These are phyloP conservation scores for Drosophila nr. perissopoda DNA, from an alignment of 2,888 invertebrate genomes.

Conservation along the genomic window DNA sequence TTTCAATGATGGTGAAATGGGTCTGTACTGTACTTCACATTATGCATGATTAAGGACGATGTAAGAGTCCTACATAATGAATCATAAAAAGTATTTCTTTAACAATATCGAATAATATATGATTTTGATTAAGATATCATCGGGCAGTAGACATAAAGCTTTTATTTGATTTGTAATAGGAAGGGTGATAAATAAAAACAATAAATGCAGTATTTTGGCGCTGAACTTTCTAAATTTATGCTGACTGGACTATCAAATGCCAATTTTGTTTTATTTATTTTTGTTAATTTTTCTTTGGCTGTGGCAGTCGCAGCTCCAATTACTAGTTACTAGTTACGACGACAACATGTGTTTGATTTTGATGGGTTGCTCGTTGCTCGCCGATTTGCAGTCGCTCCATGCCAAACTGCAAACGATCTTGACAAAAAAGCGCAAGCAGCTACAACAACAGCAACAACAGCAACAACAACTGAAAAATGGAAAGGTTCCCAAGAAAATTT, in stretches of 20 bases:
- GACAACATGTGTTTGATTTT: constrained; percentile 62
- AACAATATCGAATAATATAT: background rate
- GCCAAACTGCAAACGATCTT: constrained; percentile 47
- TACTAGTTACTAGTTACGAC: constrained; percentile 26
- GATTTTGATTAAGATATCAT: background rate
- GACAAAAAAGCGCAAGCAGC: constrained; percentile 49
- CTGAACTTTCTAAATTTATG: constrained; percentile 1
- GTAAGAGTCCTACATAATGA: background rate
- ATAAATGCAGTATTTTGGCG: background rate
- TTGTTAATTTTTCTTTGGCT: background rate
- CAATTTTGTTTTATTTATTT: constrained; percentile 1
- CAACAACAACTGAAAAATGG: constrained; percentile 45
- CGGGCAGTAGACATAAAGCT: background rate
- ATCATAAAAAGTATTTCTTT: rapidly evolving
- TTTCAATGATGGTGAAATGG: background rate
- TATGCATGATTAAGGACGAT: background rate
- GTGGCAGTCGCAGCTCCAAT: background rate
- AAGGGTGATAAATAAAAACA: background rate
- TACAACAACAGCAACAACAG: constrained; percentile 23
- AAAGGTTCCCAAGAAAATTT: constrained; percentile 80
- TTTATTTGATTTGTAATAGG: background rate
- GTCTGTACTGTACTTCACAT: background rate
- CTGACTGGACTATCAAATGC: constrained; percentile 4
- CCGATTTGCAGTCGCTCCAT: background rate
- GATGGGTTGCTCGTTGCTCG: constrained; percentile 30